Conservation (phyloP, 1,140 invertebrate genomes). For the Hydropsyche tenuis region DNA sequence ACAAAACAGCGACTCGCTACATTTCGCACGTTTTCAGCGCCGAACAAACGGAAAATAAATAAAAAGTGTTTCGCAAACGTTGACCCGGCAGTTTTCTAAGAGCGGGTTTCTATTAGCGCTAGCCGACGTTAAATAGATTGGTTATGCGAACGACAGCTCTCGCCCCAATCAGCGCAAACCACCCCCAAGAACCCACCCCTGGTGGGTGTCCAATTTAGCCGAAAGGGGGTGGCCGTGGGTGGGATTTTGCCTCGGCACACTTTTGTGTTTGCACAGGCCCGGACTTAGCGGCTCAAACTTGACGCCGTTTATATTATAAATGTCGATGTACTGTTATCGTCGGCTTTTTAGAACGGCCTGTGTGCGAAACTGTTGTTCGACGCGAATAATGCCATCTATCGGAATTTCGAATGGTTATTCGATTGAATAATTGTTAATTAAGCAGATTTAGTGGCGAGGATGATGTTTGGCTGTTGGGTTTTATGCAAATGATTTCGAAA, state of each 20-base stretch:
- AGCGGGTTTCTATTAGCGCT: constrained; percentile 47
- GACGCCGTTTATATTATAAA: constrained; percentile 46
- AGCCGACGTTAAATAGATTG: constrained; percentile 49
- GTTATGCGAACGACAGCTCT: constrained; percentile 49
- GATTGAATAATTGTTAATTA: too few relatives aligned
- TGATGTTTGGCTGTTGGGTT: neutral
- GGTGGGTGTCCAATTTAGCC: constrained; percentile 48
- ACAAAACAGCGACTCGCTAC: neutral
- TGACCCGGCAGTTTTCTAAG: constrained; percentile 13
- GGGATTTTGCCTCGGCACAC: constrained; percentile 11
- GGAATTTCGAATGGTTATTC: too few relatives aligned
- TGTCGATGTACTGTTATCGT: too few relatives aligned
- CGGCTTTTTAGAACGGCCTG: too few relatives aligned
- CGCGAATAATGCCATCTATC: too few relatives aligned
- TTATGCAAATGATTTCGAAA: constrained; percentile 3
- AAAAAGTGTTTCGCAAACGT: constrained; percentile 5
- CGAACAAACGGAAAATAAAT: too few relatives aligned
- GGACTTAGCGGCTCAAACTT: constrained; percentile 37
- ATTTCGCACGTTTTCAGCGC: constrained; percentile 2
- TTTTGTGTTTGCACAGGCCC: constrained; percentile 23
- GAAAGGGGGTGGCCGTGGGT: constrained; percentile 13
- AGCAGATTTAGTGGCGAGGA: too few relatives aligned
- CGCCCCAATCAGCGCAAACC: constrained; percentile 47
- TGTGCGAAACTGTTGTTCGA: too few relatives aligned
- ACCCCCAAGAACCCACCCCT: constrained; percentile 30